Evolutionary conservation across 1,140 invertebrate genomes (phyloP).

Genomic region (Chironomus tepperi): DNA sequence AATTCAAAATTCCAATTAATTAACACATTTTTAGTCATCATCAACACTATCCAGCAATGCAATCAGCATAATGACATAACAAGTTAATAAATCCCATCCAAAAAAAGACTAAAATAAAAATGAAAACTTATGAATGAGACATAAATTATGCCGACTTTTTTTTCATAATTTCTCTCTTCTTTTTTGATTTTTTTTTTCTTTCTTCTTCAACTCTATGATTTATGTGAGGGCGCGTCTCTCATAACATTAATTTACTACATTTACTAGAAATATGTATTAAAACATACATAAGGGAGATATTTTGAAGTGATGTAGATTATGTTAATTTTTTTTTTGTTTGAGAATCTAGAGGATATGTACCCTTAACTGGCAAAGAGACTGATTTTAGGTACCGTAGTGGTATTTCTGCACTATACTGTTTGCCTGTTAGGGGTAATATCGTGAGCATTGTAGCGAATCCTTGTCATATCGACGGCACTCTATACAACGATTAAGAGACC

Average conservation of each 20-base stretch:
- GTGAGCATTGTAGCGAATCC: too few relatives aligned
- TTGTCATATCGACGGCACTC: too few relatives aligned
- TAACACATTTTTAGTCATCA: neutral
- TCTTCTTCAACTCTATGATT: neutral
- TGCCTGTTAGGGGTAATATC: too few relatives aligned
- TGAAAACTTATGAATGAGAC: constrained; percentile 10
- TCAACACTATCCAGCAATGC: neutral
- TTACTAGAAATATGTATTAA: neutral
- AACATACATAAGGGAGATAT: too few relatives aligned
- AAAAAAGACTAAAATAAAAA: neutral
- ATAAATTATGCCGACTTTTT: constrained; percentile 15
- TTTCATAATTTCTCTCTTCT: neutral
- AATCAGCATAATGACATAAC: neutral
- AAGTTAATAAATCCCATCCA: constrained; percentile 14
- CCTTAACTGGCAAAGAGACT: too few relatives aligned
- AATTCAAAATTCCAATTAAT: too few relatives aligned
- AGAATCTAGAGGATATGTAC: too few relatives aligned
- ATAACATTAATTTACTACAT: constrained; percentile 9
- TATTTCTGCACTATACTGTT: too few relatives aligned
- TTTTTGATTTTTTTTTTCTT: neutral
- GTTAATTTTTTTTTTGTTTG: too few relatives aligned
- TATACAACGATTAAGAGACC: too few relatives aligned
- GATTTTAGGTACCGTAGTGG: too few relatives aligned
- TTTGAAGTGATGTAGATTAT: too few relatives aligned
- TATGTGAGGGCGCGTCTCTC: constrained; percentile 18